A percentile compares a stretch with the other conserved stretches of the same genome.
These are phyloP conservation scores for Drosophila navojoa DNA, from an alignment of 1,140 invertebrate genomes.

Conservation along the genomic window DNA sequence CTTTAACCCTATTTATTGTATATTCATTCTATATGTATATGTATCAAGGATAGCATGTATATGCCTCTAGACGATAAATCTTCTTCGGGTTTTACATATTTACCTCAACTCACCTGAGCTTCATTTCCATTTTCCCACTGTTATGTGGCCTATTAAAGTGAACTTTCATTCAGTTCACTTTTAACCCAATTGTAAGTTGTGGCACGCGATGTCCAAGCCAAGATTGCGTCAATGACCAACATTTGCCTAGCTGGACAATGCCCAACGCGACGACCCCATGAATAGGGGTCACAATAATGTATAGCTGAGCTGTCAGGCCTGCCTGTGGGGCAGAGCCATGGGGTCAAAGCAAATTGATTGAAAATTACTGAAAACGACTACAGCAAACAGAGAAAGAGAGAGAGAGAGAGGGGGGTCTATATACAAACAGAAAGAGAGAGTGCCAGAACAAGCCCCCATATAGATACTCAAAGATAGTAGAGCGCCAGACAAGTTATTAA, in stretches of 20 bases:
- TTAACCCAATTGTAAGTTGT: conserved; percentile 63
- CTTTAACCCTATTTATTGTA: background rate
- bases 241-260: conserved; percentile 40
- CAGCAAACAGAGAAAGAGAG: background rate
- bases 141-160: background rate
- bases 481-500: conserved; percentile 6
- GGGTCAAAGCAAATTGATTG: conserved; percentile 5
- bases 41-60: no score
- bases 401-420: no score
- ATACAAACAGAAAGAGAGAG: no score
- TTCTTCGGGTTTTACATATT: no score
- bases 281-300: conserved; percentile 40
- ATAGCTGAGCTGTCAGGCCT: background rate
- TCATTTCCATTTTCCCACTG: background rate
- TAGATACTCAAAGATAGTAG: background rate
- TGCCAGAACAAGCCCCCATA: background rate
- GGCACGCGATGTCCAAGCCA: conserved; percentile 69
- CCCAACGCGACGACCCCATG: background rate
- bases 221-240: conserved; percentile 62
- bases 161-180: conserved; percentile 1
- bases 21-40: no score
- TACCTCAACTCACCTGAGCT: background rate
- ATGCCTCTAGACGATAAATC: no score
- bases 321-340: background rate
- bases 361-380: background rate